Conservation (phyloP, 92 coral and sea anemone genomes). For the Galaxea fascicularis region DNA sequence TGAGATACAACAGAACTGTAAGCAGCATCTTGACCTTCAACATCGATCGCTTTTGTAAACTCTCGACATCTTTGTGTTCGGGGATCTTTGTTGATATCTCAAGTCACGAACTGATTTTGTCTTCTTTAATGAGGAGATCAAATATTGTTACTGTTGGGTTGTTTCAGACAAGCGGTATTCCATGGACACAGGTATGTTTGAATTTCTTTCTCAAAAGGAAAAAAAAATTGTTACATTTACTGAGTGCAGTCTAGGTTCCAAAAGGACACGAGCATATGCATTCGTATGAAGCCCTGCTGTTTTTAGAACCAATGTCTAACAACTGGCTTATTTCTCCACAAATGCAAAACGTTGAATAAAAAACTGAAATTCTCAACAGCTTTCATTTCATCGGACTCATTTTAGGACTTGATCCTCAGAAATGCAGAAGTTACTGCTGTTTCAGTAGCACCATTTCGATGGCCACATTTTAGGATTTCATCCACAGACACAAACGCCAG, state of each 20-base stretch:
- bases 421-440: not conserved
- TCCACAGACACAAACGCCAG: too few species aligned
- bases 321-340: not conserved
- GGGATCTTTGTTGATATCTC: conserved; percentile 10
- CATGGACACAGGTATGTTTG: conserved; percentile 10
- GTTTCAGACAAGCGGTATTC: conserved; percentile 7
- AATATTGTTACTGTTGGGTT: conserved; percentile 16
- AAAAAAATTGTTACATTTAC: too few species aligned
- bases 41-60: not conserved
- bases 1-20: not conserved
- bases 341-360: too few species aligned
- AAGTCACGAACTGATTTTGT: conserved; percentile 1
- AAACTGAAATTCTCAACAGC: not conserved
- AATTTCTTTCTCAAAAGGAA: too few species aligned
- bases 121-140: conserved; percentile 24
- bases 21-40: not conserved
- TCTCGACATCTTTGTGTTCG: not conserved
- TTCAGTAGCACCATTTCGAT: not conserved
- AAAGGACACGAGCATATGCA: too few species aligned
- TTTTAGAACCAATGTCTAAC: not conserved
- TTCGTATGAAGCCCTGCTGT: not conserved
- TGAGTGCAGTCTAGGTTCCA: too few species aligned
- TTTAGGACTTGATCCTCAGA: not conserved
- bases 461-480: too few species aligned
- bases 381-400: not conserved